These are phyloP conservation scores for Arctia plantaginis DNA, from an alignment of 2,888 invertebrate species.

Conservation along the genomic window DNA sequence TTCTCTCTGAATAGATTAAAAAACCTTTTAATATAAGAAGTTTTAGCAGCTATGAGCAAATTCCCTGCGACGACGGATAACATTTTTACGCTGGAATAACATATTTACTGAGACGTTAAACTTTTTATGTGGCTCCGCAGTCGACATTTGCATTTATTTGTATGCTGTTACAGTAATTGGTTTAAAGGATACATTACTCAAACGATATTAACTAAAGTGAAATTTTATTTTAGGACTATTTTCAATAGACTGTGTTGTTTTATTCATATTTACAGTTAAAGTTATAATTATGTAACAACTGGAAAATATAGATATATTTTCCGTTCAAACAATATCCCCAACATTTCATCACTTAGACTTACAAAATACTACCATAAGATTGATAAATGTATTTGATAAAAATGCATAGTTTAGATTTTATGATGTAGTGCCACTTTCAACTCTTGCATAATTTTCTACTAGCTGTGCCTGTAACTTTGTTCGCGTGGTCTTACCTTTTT, in stretches of 20 bases:
- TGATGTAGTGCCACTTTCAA: too few species aligned
- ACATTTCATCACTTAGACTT: too few species aligned
- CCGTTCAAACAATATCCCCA: too few species aligned
- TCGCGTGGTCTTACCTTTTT: too few species aligned
- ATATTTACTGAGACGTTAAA: conserved; percentile 51
- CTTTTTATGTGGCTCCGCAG: conserved; percentile 38
- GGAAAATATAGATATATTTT: too few species aligned
- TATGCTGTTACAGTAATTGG: conserved; percentile 44
- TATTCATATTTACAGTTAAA: not conserved
- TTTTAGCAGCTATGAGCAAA: conserved; percentile 51
- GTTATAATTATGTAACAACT: too few species aligned
- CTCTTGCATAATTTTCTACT: too few species aligned
- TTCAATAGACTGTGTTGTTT: not conserved
- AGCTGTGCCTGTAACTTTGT: too few species aligned
- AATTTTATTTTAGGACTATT: not conserved
- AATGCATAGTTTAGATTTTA: too few species aligned
- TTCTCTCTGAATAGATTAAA: conserved; percentile 68
- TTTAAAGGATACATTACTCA: conserved; percentile 29
- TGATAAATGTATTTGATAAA: too few species aligned
- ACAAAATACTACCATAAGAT: too few species aligned
- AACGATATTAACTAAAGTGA: not conserved
- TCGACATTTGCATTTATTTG: conserved; percentile 47
- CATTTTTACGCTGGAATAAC: conserved; percentile 48
- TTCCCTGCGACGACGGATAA: conserved; percentile 39
- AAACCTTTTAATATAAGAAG: conserved; percentile 64